Conservation (phyloP, 2,888 invertebrate genomes). For the Nemoura dubitans region DNA sequence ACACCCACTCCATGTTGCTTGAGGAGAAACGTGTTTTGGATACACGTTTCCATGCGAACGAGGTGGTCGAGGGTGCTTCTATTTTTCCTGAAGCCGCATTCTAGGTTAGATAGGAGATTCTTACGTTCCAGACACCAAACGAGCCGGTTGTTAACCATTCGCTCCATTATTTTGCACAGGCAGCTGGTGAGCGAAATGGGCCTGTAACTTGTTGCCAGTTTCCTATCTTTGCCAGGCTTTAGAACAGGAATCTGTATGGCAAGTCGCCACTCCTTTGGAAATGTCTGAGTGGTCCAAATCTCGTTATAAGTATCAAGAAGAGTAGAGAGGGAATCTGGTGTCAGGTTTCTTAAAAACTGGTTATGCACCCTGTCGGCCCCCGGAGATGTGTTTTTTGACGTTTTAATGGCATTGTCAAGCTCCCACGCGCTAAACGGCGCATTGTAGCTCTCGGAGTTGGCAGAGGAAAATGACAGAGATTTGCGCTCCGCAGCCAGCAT, state of each 20-base stretch:
- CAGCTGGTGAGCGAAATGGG: constrained; percentile 54
- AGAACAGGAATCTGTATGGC: constrained; percentile 28
- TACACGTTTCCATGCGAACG: constrained; percentile 49
- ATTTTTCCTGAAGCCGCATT: constrained; percentile 44
- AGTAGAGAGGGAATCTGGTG: neutral
- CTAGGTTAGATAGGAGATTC: constrained; percentile 46
- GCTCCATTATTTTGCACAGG: constrained; percentile 53
- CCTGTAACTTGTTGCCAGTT: constrained; percentile 48
- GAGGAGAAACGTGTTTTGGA: constrained; percentile 50
- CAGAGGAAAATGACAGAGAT: constrained; percentile 19
- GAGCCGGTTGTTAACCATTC: constrained; percentile 52
- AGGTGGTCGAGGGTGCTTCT: constrained; percentile 42
- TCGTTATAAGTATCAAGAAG: constrained; percentile 35
- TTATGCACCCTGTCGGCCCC: constrained; percentile 40
- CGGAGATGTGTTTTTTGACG: constrained; percentile 36
- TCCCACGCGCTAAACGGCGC: neutral
- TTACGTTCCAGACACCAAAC: constrained; percentile 51
- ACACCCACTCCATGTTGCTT: constrained; percentile 51
- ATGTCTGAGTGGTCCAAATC: constrained; percentile 10
- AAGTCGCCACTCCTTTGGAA: constrained; percentile 35
- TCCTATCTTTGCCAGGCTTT: constrained; percentile 30
- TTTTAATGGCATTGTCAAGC: constrained; percentile 18
- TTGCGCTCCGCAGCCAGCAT: constrained; percentile 9
- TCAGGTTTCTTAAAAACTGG: constrained; percentile 24
- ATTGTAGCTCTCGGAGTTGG: constrained; percentile 30